These are phyloP conservation scores for Dendrophyllia cribrosa DNA, from an alignment of 64 coral and sea anemone genomes.

Conservation along the genomic window DNA sequence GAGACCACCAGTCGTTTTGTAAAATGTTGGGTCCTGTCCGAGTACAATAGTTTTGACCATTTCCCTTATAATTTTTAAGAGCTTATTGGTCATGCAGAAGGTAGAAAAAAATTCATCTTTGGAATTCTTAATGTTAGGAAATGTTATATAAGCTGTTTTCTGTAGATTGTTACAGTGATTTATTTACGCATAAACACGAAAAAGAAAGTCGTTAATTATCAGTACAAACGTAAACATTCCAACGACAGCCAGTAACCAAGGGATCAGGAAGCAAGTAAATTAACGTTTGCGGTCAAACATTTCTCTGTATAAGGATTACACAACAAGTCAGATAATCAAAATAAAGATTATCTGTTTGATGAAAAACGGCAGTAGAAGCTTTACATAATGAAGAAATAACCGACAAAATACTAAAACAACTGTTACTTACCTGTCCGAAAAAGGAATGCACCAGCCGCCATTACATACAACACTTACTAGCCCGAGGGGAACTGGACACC, in stretches of 20 bases:
- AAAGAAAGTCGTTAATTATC: background rate
- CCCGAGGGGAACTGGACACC: conserved; percentile 10
- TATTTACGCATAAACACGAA: background rate
- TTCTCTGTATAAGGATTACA: background rate
- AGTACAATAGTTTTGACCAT: too few relatives aligned
- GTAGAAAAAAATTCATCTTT: too few relatives aligned
- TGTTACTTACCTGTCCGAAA: conserved; percentile 9
- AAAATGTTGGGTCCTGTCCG: too few relatives aligned
- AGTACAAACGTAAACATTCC: background rate
- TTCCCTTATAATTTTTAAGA: too few relatives aligned
- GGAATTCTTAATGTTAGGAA: too few relatives aligned
- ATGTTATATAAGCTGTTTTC: too few relatives aligned
- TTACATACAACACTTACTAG: background rate
- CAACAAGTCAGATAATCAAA: too few relatives aligned
- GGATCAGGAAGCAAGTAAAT: background rate
- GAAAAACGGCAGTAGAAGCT: background rate
- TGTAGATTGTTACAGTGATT: too few relatives aligned
- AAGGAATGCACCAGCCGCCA: conserved; percentile 12
- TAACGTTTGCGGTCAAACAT: background rate
- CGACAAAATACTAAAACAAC: background rate
- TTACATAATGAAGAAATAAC: background rate
- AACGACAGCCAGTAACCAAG: conserved; percentile 7
- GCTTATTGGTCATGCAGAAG: too few relatives aligned
- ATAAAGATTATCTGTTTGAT: background rate
- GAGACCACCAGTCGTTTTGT: too few relatives aligned